Percentiles rank a stretch among this genome's conserved stretches.
These are phyloP conservation scores for Malthinus seriepunctatus DNA, from an alignment of 2,888 invertebrate species.

Conservation along the genomic window DNA sequence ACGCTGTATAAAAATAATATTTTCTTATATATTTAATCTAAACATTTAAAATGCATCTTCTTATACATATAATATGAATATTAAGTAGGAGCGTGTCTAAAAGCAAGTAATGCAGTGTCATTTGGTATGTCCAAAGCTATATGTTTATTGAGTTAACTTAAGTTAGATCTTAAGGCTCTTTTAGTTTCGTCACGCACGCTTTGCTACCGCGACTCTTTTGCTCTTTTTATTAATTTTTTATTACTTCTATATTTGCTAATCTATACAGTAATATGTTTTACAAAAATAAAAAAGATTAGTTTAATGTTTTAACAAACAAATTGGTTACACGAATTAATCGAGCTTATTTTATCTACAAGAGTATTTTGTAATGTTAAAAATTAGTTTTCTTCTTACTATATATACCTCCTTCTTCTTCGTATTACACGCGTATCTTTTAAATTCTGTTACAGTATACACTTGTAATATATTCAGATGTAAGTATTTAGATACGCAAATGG, in stretches of 20 bases:
- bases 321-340: constrained; percentile 14
- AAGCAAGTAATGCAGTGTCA: constrained; percentile 38
- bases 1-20: too few species aligned
- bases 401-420: too few species aligned
- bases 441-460: background rate
- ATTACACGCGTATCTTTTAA: background rate
- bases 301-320: constrained; percentile 13
- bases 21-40: constrained; percentile 32
- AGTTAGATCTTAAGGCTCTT: constrained; percentile 30
- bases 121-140: constrained; percentile 34
- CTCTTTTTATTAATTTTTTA: constrained; percentile 4
- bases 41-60: constrained; percentile 39
- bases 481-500: constrained; percentile 3
- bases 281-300: background rate
- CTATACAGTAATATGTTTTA: background rate
- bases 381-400: background rate
- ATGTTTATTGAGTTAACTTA: constrained; percentile 38
- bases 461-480: constrained; percentile 6
- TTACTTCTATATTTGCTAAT: constrained; percentile 13
- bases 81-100: constrained; percentile 40
- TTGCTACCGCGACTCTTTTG: constrained; percentile 18
- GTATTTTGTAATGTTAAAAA: background rate
- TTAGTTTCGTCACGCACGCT: constrained; percentile 36
- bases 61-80: constrained; percentile 36
- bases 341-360: background rate